These are phyloP conservation scores for Artemia franciscana DNA, from an alignment of 1,140 invertebrate genomes.

Conservation along the genomic window DNA sequence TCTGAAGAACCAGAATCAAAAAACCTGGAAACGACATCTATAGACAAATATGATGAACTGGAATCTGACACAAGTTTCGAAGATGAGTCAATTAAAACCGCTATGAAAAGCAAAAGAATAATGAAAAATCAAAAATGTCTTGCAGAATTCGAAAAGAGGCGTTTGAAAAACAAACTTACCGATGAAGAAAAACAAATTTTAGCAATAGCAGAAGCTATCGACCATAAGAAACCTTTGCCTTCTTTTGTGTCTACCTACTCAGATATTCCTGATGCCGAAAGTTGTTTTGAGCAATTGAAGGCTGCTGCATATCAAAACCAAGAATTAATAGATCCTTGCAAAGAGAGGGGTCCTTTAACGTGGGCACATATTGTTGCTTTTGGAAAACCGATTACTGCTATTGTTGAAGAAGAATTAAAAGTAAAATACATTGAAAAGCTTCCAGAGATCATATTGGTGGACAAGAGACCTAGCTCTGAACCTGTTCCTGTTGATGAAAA, in stretches of 20 bases:
- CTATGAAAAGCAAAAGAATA: constrained; percentile 2
- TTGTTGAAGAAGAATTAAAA: background rate
- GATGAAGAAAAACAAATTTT: constrained; percentile 11
- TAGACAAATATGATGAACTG: background rate
- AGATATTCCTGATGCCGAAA: constrained; percentile 16
- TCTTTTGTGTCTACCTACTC: constrained; percentile 16
- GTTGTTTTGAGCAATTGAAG: constrained; percentile 13
- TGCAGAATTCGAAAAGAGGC: constrained; percentile 8
- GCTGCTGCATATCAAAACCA: background rate
- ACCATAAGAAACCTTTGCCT: constrained; percentile 5
- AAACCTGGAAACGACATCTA: constrained; percentile 3
- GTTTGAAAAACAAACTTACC: constrained; percentile 9
- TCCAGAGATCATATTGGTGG: constrained; percentile 2
- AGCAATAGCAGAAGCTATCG: constrained; percentile 13
- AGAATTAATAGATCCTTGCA: background rate
- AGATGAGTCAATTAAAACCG: background rate
- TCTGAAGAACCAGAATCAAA: constrained; percentile 7
- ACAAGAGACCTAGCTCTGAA: constrained; percentile 1
- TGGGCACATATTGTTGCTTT: background rate
- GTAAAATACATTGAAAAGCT: constrained; percentile 5
- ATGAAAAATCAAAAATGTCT: background rate
- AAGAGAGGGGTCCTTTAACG: background rate
- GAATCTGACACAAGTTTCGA: constrained; percentile 2
- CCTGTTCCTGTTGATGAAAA: constrained; percentile 20
- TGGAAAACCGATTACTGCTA: background rate